Percentiles rank a stretch among this genome's conserved stretches.
Conservation (phyloP, 2,888 invertebrate genomes). For the Dyspetes luteomarginatus region DNA sequence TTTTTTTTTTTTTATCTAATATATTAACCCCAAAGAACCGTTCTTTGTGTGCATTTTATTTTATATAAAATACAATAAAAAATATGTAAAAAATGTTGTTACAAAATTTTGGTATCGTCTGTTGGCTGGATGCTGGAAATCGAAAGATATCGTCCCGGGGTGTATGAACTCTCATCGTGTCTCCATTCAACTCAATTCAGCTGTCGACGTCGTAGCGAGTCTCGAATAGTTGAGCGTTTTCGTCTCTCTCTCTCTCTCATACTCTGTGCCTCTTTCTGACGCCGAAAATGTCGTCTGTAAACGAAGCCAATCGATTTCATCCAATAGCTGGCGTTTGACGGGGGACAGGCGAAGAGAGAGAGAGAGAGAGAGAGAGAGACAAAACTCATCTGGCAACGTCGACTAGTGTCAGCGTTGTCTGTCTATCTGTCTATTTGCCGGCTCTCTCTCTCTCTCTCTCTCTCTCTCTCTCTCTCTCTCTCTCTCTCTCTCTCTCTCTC, state of each 20-base stretch:
- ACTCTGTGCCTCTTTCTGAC: constrained; percentile 21
- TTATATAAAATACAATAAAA: no score
- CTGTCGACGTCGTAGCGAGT: constrained; percentile 11
- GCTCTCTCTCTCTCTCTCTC: constrained; percentile 10
- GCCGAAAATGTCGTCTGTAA: constrained; percentile 46
- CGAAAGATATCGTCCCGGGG: constrained; percentile 25
- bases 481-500: constrained; percentile 10
- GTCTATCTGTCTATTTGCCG: constrained; percentile 21
- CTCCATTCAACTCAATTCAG: constrained; percentile 36
- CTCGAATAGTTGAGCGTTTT: constrained; percentile 19
- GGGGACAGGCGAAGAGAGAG: constrained; percentile 12
- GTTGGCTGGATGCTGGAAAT: constrained; percentile 10
- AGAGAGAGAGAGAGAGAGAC: constrained; percentile 5
- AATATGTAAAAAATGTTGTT: no score
- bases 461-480: background rate
- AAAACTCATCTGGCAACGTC: constrained; percentile 46
- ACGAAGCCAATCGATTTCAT: constrained; percentile 57
- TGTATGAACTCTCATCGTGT: constrained; percentile 38
- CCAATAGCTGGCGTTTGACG: constrained; percentile 50
- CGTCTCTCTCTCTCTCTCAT: background rate
- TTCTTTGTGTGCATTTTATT: no score
- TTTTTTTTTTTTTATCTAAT: no score
- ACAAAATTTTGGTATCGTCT: no score
- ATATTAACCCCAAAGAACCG: no score
- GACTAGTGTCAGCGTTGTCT: constrained; percentile 17